Evolutionary conservation across 2,888 invertebrate species (phyloP).

Genomic region (Phortica magna): DNA sequence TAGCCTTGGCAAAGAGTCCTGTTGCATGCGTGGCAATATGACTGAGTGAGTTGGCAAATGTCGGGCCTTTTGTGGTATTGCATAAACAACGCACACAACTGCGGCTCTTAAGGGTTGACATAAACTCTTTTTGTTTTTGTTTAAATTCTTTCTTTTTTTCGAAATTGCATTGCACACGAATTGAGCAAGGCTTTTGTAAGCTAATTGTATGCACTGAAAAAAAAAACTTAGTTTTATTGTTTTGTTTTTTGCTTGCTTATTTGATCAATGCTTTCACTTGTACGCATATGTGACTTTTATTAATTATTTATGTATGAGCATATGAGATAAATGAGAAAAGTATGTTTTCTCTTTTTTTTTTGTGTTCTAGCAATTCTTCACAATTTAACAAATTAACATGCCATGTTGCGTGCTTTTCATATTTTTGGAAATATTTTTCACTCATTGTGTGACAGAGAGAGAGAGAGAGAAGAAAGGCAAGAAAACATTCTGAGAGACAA

Average conservation of each 20-base stretch:
- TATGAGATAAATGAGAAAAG: too few species aligned
- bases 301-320: not conserved
- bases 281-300: not conserved
- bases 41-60: not conserved
- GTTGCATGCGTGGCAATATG: constrained; percentile 24
- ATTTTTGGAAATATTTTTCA: not conserved
- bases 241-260: not conserved
- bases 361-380: not conserved
- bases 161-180: constrained; percentile 16
- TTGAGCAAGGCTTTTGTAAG: constrained; percentile 18
- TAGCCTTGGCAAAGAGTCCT: not conserved
- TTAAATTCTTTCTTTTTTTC: not conserved
- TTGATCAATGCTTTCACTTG: not conserved
- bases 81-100: not conserved
- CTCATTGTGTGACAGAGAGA: too few species aligned
- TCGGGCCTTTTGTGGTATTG: constrained; percentile 24
- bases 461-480: too few species aligned
- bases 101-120: not conserved
- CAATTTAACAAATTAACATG: not conserved
- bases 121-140: not conserved
- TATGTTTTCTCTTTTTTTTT: too few species aligned
- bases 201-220: constrained; percentile 8
- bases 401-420: not conserved
- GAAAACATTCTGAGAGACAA: too few species aligned
- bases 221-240: not conserved